These are phyloP conservation scores for Zootoca vivipara DNA, from an alignment of 2,113 vertebrate genomes.

Conservation along the genomic window DNA sequence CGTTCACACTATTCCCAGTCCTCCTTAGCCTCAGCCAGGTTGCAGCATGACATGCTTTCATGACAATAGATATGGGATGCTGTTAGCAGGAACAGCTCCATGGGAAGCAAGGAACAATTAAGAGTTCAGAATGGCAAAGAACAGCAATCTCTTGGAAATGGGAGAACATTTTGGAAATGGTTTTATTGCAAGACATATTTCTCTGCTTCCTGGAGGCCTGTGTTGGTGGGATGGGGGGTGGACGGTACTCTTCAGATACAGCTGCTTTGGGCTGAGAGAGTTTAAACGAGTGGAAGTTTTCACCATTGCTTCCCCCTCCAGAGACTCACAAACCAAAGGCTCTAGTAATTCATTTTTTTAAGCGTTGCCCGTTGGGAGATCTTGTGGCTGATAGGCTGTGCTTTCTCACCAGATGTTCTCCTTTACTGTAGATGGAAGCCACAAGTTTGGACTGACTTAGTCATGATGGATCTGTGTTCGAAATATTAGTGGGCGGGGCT, in stretches of 20 bases:
- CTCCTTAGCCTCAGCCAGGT: too few species aligned
- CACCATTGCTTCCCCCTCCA: constrained; percentile 48
- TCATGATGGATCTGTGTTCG: constrained; percentile 52
- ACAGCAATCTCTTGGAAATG: background rate
- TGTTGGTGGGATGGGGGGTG: background rate
- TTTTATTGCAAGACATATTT: constrained; percentile 5
- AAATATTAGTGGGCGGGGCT: constrained; percentile 29
- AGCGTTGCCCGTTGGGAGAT: constrained; percentile 57
- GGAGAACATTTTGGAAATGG: background rate
- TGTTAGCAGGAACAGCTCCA: constrained; percentile 6
- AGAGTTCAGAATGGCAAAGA: background rate
- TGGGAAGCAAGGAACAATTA: background rate
- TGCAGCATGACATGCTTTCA: background rate
- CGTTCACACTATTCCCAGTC: too few species aligned
- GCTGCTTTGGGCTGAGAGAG: constrained; percentile 32
- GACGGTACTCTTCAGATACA: background rate
- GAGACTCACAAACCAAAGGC: constrained; percentile 46
- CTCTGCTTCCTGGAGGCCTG: background rate
- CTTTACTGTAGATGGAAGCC: constrained; percentile 53
- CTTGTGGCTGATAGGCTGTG: constrained; percentile 50
- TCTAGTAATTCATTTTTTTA: constrained; percentile 54
- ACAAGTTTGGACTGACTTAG: constrained; percentile 49
- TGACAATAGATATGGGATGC: background rate
- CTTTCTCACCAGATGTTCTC: constrained; percentile 67
- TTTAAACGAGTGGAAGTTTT: constrained; percentile 53